A percentile compares a stretch with the other conserved stretches of the same genome.
phyloP scores from a whole-genome alignment of 2,888 invertebrate species.

The Apodemia duryi region DNA sequence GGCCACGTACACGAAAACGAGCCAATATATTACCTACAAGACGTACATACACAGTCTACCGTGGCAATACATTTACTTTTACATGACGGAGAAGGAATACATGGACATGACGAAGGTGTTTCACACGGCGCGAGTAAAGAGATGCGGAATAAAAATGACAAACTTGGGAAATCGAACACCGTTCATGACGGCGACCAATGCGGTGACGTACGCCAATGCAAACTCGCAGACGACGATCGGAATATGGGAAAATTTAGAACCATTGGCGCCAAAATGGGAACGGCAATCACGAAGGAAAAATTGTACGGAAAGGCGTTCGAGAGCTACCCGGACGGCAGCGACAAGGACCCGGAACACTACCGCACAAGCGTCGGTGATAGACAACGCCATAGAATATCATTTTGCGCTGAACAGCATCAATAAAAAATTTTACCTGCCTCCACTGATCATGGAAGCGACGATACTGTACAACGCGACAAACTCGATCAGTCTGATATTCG shows the following conservation, averaged over 20 bases:
- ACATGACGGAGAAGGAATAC: no score
- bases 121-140: no score
- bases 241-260: conserved; percentile 1
- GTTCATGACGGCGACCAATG: not conserved
- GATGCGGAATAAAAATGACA: no score
- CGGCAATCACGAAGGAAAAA: not conserved
- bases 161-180: no score
- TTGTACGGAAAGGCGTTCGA: not conserved
- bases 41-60: no score
- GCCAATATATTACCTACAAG: no score
- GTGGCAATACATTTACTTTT: no score
- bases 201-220: not conserved
- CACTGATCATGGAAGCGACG: not conserved
- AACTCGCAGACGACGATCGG: not conserved
- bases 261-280: not conserved
- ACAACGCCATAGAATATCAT: not conserved
- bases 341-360: not conserved
- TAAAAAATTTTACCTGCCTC: conserved; percentile 1
- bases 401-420: not conserved
- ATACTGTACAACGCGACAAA: not conserved
- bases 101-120: no score
- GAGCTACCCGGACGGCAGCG: not conserved
- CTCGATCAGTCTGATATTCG: not conserved
- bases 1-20: no score
- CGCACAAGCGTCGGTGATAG: not conserved